These are phyloP conservation scores for Diplolepis rosae DNA, from an alignment of 2,888 invertebrate genomes.

Conservation along the genomic window DNA sequence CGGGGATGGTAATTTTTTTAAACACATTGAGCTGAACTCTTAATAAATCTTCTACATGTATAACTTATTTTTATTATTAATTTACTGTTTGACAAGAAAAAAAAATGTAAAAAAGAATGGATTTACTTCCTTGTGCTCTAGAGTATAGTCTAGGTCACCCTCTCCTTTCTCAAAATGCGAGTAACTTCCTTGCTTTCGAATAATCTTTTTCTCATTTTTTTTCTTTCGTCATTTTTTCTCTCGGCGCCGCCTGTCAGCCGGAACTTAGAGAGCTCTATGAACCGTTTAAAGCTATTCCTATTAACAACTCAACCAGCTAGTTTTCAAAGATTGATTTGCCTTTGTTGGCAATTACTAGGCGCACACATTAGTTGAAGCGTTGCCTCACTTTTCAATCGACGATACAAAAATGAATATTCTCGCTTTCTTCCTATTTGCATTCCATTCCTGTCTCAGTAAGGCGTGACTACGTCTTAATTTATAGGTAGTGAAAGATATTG, in stretches of 20 bases:
- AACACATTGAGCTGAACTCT: no score
- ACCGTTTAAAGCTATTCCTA: constrained; percentile 54
- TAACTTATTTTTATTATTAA: no score
- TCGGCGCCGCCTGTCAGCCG: constrained; percentile 20
- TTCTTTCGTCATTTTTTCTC: neutral
- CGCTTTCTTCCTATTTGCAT: constrained; percentile 36
- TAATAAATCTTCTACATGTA: no score
- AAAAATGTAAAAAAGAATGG: no score
- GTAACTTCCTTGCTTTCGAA: constrained; percentile 22
- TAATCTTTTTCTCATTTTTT: constrained; percentile 8
- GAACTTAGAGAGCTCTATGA: constrained; percentile 8
- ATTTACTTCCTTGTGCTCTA: neutral
- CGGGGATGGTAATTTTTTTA: no score
- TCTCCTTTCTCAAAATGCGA: neutral
- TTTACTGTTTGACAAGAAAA: no score
- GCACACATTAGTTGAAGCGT: constrained; percentile 64
- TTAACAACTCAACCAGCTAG: constrained; percentile 65
- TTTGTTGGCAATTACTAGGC: constrained; percentile 67
- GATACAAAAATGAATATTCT: constrained; percentile 58
- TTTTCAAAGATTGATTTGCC: constrained; percentile 65
- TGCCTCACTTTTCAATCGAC: constrained; percentile 66
- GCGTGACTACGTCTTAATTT: constrained; percentile 20
- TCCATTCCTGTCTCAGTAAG: constrained; percentile 10
- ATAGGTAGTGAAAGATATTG: constrained; percentile 12
- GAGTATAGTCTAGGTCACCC: neutral